Evolutionary conservation across 2,888 invertebrate genomes (phyloP).

Genomic region (Rotaria sp.): DNA sequence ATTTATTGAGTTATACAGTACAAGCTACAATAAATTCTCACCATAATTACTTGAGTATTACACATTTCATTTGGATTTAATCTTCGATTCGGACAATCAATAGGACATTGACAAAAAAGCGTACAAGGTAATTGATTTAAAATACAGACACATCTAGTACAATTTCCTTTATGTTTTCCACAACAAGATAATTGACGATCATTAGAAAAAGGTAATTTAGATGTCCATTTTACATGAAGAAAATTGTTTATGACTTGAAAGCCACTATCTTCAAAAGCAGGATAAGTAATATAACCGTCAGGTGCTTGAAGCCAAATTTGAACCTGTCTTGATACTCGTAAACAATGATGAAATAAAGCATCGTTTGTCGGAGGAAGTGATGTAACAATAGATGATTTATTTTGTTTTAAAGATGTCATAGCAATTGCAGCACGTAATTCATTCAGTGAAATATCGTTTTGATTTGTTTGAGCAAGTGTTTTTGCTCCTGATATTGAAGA

Average conservation of each 20-base stretch:
- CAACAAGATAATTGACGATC: not conserved
- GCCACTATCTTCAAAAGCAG: not conserved
- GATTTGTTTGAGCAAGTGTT: not conserved
- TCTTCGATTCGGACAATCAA: too few species aligned
- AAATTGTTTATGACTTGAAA: not conserved
- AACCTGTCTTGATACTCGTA: not conserved
- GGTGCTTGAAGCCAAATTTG: not conserved
- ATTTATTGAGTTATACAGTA: too few species aligned
- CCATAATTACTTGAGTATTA: too few species aligned
- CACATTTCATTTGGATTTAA: too few species aligned
- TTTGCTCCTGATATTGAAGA: not conserved
- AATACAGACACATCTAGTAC: not conserved
- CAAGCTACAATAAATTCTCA: too few species aligned
- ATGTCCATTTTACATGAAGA: not conserved
- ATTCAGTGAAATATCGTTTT: not conserved
- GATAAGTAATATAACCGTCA: not conserved
- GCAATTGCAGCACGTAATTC: not conserved
- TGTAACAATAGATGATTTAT: not conserved
- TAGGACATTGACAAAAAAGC: not conserved
- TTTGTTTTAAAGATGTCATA: not conserved
- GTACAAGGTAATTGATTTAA: not conserved
- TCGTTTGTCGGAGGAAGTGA: not conserved
- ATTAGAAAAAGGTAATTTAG: not conserved
- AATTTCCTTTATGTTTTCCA: not conserved
- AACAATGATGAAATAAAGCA: not conserved